Evolutionary conservation across 2,113 vertebrate genomes (phyloP).

Genomic region (Misgurnus mizolepis): DNA sequence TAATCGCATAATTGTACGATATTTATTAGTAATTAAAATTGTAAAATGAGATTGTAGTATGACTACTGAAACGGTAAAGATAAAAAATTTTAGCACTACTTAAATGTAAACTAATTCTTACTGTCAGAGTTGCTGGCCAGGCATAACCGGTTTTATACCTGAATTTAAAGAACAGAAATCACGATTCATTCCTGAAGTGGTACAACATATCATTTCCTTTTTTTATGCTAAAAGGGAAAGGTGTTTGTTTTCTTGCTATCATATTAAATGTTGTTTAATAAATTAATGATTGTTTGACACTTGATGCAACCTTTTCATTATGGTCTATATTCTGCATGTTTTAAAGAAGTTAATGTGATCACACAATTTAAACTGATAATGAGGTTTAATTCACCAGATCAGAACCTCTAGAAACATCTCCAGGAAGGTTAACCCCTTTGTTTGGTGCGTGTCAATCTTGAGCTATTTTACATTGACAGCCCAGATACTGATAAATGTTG

Average conservation of each 20-base stretch:
- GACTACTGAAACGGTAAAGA: not conserved
- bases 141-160: not conserved
- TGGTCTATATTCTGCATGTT: not conserved
- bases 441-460: not conserved
- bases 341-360: not conserved
- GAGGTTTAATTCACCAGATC: not conserved
- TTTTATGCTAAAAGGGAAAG: not conserved
- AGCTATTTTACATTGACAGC: conserved; percentile 19
- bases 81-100: not conserved
- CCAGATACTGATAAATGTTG: conserved; percentile 6
- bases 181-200: not conserved
- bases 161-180: not conserved
- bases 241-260: not conserved
- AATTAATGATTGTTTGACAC: not conserved
- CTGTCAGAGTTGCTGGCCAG: not conserved
- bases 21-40: not conserved
- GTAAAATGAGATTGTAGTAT: no score
- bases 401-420: not conserved
- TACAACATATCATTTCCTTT: not conserved
- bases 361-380: not conserved
- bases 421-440: not conserved
- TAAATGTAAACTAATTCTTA: not conserved
- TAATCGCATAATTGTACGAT: not conserved
- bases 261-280: not conserved
- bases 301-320: not conserved